Percentiles rank a stretch among this genome's conserved stretches.
Conservation (phyloP, 2,113 vertebrate species). For the Murina feae region DNA sequence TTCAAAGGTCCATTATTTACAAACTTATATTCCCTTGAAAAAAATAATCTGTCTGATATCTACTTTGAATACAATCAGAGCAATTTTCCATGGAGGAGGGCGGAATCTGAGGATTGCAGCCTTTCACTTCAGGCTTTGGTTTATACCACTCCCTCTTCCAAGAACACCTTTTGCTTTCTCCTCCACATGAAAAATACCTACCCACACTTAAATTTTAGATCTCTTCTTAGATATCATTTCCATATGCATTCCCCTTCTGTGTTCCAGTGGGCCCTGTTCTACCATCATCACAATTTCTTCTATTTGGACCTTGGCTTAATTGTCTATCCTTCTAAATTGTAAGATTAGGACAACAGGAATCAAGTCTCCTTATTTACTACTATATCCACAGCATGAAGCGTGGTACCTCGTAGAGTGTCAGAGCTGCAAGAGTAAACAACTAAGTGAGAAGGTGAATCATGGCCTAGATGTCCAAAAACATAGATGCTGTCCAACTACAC, state of each 20-base stretch:
- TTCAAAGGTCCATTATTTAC: not conserved
- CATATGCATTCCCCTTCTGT: not conserved
- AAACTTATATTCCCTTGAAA: not conserved
- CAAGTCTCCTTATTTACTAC: not conserved
- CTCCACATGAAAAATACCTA: not conserved
- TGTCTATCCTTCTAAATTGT: not conserved
- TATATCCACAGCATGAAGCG: not conserved
- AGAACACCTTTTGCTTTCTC: not conserved
- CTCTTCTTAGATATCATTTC: not conserved
- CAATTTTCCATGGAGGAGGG: not conserved
- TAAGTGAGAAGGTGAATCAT: not conserved
- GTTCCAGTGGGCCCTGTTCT: not conserved
- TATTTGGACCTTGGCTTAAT: not conserved
- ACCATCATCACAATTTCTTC: not conserved
- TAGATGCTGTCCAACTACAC: not conserved
- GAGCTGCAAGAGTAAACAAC: not conserved
- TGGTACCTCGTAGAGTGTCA: not conserved
- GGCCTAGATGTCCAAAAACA: not conserved
- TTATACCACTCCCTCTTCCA: not conserved
- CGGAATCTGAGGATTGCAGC: conserved; percentile 34
- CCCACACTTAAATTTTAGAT: not conserved
- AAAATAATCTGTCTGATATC: not conserved
- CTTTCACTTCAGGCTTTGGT: conserved; percentile 40
- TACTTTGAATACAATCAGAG: not conserved
- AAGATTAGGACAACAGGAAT: not conserved